Base-by-base conservation (phyloP, 2,888 invertebrate genomes). In the Heliothis peltigera region DNA sequence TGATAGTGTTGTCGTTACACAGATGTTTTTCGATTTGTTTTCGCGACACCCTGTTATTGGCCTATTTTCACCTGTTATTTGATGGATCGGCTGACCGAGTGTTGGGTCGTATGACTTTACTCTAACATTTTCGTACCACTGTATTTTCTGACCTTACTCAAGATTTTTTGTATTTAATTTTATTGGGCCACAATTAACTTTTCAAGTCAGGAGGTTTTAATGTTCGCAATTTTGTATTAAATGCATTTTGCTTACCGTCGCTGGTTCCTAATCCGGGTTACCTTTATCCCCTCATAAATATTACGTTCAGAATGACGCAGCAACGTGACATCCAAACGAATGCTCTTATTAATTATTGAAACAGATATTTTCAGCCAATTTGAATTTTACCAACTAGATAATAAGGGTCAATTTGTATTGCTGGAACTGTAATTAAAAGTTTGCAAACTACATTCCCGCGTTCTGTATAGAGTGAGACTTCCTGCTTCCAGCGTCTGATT, bases 1-100 rank as follows among this genome's bases (percentile, higher is more conserved):
- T 84, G 84, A 85, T 86, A 76, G 83, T 75, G 76, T 79, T 81
- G 82, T 71, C 80, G 74, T 80, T 80, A 75, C 75, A 65, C 64
- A 75, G 79, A 80, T 80, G 81, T 79, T 75, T 79, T 80, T 79
- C 79, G 75, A 80, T 80, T 79, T 79, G 71, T 80, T 82, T 77
- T 77, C 60, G 76, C 78, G 83, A 82, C 80, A 79, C 82, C 79
- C 75, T 77, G 78, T 77, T 82, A 78, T 79, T 73, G 70, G 75
- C 65, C 75, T 73, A 81, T 83, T 85, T 81, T 82, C 81, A 82
- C 76, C 81, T 77, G 80, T 64, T 69, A 65, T 71, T 68, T 77
- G 76, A 75, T 77, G 62, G 68, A 77, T 75, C 48, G 68, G 52
- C 49, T 46, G 60, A 65, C 60, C 35, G 62, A 55, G 44, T 48